Percentiles rank a stretch among this genome's conserved stretches.
These are phyloP conservation scores for Macrosoma leucophasiata DNA, from an alignment of 2,888 invertebrate genomes.

Conservation along the genomic window DNA sequence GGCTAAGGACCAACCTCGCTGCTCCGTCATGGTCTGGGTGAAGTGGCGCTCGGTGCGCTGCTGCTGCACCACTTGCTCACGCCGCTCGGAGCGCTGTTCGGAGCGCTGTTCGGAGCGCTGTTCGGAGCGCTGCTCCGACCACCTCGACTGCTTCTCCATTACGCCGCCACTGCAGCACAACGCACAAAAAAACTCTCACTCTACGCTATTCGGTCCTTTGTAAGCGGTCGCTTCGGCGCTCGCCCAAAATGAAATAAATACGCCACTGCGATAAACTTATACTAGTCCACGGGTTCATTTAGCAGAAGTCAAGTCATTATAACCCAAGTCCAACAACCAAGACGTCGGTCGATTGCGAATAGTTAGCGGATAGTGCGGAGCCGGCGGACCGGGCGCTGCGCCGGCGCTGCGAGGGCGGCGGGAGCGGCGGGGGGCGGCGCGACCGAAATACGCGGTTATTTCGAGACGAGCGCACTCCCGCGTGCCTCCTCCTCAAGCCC, in stretches of 20 bases:
- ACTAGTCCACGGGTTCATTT: constrained; percentile 76
- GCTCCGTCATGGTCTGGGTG: constrained; percentile 84
- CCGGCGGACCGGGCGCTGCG: constrained; percentile 42
- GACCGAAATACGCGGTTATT: constrained; percentile 73
- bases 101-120: constrained; percentile 52
- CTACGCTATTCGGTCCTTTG: constrained; percentile 62
- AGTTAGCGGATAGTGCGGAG: constrained; percentile 88
- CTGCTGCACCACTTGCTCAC: constrained; percentile 48
- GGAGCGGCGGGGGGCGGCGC: constrained; percentile 44
- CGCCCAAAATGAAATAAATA: constrained; percentile 53
- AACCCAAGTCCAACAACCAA: constrained; percentile 84
- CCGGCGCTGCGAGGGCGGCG: constrained; percentile 36
- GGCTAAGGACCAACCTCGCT: constrained; percentile 79
- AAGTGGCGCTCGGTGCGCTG: constrained; percentile 84
- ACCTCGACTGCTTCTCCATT: constrained; percentile 85
- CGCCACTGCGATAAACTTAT: constrained; percentile 70
- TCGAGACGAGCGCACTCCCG: constrained; percentile 59
- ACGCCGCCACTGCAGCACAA: constrained; percentile 68
- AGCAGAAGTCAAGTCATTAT: constrained; percentile 88
- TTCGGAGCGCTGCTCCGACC: constrained; percentile 66
- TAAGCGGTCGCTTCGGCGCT: constrained; percentile 52
- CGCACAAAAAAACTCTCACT: constrained; percentile 69
- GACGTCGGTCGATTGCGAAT: constrained; percentile 96
- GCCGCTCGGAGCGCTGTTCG: too few relatives aligned
- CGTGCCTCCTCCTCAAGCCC: constrained; percentile 36